These are phyloP conservation scores for Lampropteryx suffumata DNA, from an alignment of 2,888 invertebrate species.

Conservation along the genomic window DNA sequence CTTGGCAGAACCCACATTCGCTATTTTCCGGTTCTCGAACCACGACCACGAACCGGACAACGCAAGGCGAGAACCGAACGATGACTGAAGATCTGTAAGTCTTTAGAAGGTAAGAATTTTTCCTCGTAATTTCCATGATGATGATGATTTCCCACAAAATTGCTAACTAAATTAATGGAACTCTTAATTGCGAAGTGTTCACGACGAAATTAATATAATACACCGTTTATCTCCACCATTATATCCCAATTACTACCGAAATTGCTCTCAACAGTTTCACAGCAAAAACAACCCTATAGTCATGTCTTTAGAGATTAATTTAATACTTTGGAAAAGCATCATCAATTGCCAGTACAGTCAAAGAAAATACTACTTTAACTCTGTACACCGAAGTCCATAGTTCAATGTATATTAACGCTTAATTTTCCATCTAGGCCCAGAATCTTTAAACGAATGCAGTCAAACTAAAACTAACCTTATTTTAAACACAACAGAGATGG, in stretches of 20 bases:
- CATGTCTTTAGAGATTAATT: neutral
- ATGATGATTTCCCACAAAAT: neutral
- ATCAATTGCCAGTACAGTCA: slow-evolving; percentile 1
- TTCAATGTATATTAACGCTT: neutral
- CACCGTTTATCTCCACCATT: slow-evolving; percentile 29
- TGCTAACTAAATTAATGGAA: slow-evolving; percentile 1
- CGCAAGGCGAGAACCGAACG: too few relatives aligned
- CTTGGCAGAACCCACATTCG: too few relatives aligned
- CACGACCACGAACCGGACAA: too few relatives aligned
- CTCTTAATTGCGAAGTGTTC: slow-evolving; percentile 21
- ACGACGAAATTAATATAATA: slow-evolving; percentile 27
- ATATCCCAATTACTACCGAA: slow-evolving; percentile 24
- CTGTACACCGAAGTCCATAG: neutral
- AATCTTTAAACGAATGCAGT: slow-evolving; percentile 5
- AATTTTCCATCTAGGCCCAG: slow-evolving; percentile 10
- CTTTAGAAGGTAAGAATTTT: too few relatives aligned
- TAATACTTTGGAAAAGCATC: neutral
- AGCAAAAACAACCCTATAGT: slow-evolving; percentile 15
- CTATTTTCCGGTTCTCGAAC: too few relatives aligned
- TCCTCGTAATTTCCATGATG: too few relatives aligned
- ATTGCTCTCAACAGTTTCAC: slow-evolving; percentile 8
- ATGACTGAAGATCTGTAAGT: too few relatives aligned
- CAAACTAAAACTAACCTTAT: slow-evolving; percentile 9
- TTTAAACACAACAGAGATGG: neutral
- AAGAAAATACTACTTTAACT: slow-evolving; percentile 2